Base-by-base conservation (phyloP, 2,888 invertebrate species). In the Netelia melanura region DNA sequence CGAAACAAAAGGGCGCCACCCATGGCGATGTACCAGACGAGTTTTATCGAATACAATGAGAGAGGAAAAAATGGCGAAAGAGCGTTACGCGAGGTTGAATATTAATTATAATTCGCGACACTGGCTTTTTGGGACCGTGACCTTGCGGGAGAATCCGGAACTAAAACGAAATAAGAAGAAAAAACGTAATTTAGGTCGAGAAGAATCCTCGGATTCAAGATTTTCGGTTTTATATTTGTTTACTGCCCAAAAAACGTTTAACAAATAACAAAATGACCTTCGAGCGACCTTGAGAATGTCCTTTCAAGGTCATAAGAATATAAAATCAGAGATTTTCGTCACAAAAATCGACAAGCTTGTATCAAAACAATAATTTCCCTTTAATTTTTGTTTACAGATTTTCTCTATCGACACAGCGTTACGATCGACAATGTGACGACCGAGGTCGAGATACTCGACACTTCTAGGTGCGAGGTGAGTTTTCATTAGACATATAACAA, bases 391-490 rank as follows among this genome's bases (percentile, higher is more conserved):
- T 94, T 96, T 96, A 89, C 96, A 97, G 97, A 97, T 95, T 97
- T 97, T 93, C 95, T 97, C 88, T 97, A 97, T 94, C 96, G 96
- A 91, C 97, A 97, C 93, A 96, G 96, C 94, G 96, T 97, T 89
- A 96, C 96, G 87, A 97, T 97, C 94, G 97, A 97, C 93, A 97
- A 96, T 91, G 96, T 96, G 88, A 96, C 96, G 88, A 97, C 97
- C 86, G 97, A 97, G 94, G 96, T 97, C 90, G 97, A 97, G 95
- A 97, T 96, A 94, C 95, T 96, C 94, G 97, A 97, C 94, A 97
- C 97, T 89, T 97, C 97, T 89, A 97, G 96, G 95, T 97, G 96
- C 95, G 96, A 96, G 95, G 97, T 97, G 95, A 96, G 96, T 95
- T 87, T 84, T 75, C 80, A 58, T 80, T 23, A 54, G 54, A 56